A percentile compares a stretch with the other conserved stretches of the same genome.
Conservation (phyloP, 1,140 invertebrate genomes). For the Belonocnema kinseyi region DNA sequence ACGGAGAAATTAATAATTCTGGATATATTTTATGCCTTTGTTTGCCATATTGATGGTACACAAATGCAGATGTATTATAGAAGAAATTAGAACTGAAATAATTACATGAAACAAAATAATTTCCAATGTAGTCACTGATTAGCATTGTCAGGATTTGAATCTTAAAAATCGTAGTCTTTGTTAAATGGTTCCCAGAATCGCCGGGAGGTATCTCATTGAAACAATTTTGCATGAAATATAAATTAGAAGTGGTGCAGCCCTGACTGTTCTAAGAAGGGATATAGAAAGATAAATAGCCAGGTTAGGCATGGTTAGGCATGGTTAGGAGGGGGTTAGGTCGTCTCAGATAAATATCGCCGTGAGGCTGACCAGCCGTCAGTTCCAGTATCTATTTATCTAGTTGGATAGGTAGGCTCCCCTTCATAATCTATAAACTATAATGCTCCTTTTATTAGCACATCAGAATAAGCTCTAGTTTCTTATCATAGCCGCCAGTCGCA, state of each 20-base stretch:
- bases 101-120: background rate
- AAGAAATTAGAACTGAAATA: too few species aligned
- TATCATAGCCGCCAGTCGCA: constrained; percentile 6
- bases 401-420: background rate
- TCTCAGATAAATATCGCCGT: constrained; percentile 6
- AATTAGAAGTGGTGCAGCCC: constrained; percentile 41
- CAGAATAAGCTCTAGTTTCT: constrained; percentile 9
- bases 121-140: background rate
- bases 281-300: constrained; percentile 18
- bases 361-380: background rate
- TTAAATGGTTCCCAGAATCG: background rate
- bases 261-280: constrained; percentile 27
- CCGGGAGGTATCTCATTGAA: constrained; percentile 4
- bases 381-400: constrained; percentile 21
- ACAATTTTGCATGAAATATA: constrained; percentile 49
- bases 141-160: constrained; percentile 6
- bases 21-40: too few species aligned
- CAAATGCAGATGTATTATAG: too few species aligned
- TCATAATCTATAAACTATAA: constrained; percentile 31
- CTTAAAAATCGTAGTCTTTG: background rate
- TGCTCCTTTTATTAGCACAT: constrained; percentile 14
- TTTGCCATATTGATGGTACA: too few species aligned
- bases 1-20: background rate
- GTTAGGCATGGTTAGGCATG: constrained; percentile 1
- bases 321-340: constrained; percentile 5